These are phyloP conservation scores for Gymnothorax reevesii DNA, from an alignment of 2,797 vertebrate species.

Conservation along the genomic window DNA sequence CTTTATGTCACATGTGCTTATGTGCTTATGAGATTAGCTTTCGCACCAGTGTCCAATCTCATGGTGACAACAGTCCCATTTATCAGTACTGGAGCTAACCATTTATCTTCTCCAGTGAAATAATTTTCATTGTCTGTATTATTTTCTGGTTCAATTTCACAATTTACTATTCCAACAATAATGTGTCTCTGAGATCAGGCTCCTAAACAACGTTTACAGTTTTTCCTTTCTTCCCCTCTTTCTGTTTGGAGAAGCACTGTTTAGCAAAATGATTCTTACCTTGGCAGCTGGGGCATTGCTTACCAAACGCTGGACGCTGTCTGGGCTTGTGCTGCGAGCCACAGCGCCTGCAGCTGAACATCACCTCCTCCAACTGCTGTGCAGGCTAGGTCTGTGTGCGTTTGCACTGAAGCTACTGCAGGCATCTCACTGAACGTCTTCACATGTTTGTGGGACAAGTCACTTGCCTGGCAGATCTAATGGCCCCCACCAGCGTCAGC, in stretches of 20 bases:
- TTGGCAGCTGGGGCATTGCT: constrained; percentile 19
- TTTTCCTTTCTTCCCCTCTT: not conserved
- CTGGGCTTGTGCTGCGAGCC: constrained; percentile 11
- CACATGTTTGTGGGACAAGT: no score
- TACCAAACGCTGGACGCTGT: constrained; percentile 28
- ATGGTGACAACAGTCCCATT: constrained; percentile 35
- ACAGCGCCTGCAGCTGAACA: constrained; percentile 23
- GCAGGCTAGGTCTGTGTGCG: not conserved
- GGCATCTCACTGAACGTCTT: no score
- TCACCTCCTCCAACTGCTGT: not conserved
- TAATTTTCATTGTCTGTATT: no score
- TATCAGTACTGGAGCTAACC: constrained; percentile 30
- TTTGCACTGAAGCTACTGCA: no score
- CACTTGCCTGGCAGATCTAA: no score
- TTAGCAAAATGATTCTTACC: constrained; percentile 43
- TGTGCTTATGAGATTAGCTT: constrained; percentile 36
- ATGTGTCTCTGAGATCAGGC: no score
- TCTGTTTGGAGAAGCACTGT: not conserved
- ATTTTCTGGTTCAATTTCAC: no score
- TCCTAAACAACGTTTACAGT: no score
- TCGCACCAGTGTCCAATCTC: constrained; percentile 36
- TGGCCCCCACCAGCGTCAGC: no score
- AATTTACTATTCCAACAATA: no score
- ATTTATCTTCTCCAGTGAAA: constrained; percentile 29
- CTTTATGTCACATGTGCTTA: constrained; percentile 24